Conservation (phyloP, 2,888 invertebrate species). For the Aphidoletes aphidimyza region DNA sequence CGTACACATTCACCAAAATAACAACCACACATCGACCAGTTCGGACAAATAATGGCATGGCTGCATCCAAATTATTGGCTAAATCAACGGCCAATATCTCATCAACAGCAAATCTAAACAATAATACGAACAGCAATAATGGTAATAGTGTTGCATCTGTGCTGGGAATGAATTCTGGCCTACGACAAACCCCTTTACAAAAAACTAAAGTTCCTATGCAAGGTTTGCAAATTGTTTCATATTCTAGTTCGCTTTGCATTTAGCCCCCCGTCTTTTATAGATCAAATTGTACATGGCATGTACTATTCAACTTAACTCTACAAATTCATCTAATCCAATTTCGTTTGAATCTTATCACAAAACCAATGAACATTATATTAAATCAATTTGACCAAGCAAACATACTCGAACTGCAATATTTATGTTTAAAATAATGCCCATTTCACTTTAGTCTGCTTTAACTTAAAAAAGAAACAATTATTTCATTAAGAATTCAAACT, state of each 20-base stretch:
- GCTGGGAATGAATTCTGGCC: constrained; percentile 60
- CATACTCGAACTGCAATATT: not conserved
- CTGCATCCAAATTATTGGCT: constrained; percentile 58
- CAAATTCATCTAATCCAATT: too few relatives aligned
- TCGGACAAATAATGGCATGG: constrained; percentile 60
- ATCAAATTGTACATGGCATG: too few relatives aligned
- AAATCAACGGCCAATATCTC: constrained; percentile 38
- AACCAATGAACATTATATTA: constrained; percentile 11
- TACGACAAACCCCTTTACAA: constrained; percentile 56
- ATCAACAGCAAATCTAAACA: not conserved
- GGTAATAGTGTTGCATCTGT: constrained; percentile 56
- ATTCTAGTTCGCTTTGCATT: not conserved
- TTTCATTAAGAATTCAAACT: constrained; percentile 11
- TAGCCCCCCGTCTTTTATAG: too few relatives aligned
- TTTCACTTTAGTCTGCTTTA: not conserved
- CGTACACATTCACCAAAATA: constrained; percentile 75
- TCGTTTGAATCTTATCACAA: not conserved
- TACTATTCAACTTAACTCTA: too few relatives aligned
- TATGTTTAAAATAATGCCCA: not conserved
- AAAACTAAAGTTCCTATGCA: constrained; percentile 64
- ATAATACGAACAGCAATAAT: constrained; percentile 6
- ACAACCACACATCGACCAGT: constrained; percentile 69
- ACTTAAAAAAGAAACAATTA: constrained; percentile 1
- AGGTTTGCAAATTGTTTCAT: constrained; percentile 61
- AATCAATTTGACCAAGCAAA: not conserved